phyloP scores from a whole-genome alignment of 2,888 invertebrate species.

The Eupithecia exiguata region DNA sequence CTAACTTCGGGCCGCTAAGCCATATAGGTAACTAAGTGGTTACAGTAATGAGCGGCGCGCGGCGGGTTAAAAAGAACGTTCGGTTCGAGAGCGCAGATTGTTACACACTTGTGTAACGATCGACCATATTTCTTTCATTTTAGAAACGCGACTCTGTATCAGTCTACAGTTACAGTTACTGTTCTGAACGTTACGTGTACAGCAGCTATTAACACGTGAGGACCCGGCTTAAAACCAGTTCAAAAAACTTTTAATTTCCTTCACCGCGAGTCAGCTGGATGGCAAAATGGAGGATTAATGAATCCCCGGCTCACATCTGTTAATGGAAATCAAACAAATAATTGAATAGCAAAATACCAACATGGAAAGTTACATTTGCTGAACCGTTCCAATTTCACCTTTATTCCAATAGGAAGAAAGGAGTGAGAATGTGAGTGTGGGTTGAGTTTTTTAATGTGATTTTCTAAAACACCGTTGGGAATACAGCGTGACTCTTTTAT shows the following conservation, averaged over 20 bases:
- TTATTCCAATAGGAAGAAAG: neutral
- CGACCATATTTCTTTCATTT: too few relatives aligned
- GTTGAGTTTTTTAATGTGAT: neutral
- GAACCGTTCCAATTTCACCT: neutral
- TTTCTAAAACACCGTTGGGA: neutral
- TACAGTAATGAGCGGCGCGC: too few relatives aligned
- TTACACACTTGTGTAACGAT: too few relatives aligned
- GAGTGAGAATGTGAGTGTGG: neutral
- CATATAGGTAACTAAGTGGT: too few relatives aligned
- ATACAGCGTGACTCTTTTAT: neutral
- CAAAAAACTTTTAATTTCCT: neutral
- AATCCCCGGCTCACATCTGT: neutral
- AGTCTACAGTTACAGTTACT: too few relatives aligned
- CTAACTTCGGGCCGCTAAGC: too few relatives aligned
- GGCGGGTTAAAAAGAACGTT: too few relatives aligned
- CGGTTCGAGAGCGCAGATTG: too few relatives aligned
- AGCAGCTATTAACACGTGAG: too few relatives aligned
- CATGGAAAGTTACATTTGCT: neutral
- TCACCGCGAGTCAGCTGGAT: neutral
- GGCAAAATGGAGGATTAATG: neutral
- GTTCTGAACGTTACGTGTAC: too few relatives aligned
- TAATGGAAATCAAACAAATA: neutral
- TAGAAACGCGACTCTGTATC: too few relatives aligned
- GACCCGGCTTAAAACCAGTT: neutral
- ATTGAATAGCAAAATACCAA: neutral